phyloP scores from a whole-genome alignment of 2,797 vertebrate species.

The Phataginus tricuspis region DNA sequence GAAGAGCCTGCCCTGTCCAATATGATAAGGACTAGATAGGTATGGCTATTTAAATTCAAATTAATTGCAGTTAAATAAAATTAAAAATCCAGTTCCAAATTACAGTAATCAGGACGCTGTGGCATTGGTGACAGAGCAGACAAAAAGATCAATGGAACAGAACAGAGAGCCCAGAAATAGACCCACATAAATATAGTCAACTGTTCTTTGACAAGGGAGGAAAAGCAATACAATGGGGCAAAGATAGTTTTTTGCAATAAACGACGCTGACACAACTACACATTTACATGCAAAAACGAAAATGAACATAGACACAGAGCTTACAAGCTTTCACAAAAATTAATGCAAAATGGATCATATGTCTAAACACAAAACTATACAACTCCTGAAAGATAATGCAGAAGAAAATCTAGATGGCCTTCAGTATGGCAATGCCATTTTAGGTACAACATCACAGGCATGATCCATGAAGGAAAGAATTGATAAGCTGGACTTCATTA shows the following conservation, averaged over 20 bases:
- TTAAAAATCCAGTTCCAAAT: not conserved
- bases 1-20: not conserved
- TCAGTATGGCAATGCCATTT: not conserved
- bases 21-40: not conserved
- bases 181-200: not conserved
- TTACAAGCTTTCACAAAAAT: not conserved
- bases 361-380: not conserved
- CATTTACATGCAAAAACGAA: not conserved
- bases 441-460: not conserved
- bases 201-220: not conserved
- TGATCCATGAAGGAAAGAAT: not conserved
- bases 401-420: not conserved
- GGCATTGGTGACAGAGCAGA: not conserved
- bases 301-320: not conserved
- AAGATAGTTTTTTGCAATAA: not conserved
- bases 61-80: constrained; percentile 8
- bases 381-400: not conserved
- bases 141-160: not conserved
- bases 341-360: not conserved
- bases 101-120: not conserved
- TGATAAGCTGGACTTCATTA: not conserved
- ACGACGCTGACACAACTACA: not conserved
- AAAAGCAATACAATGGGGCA: not conserved
- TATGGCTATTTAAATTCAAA: not conserved
- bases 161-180: not conserved